Conservation (phyloP, 2,888 invertebrate species). For the Drosophila formosana region DNA sequence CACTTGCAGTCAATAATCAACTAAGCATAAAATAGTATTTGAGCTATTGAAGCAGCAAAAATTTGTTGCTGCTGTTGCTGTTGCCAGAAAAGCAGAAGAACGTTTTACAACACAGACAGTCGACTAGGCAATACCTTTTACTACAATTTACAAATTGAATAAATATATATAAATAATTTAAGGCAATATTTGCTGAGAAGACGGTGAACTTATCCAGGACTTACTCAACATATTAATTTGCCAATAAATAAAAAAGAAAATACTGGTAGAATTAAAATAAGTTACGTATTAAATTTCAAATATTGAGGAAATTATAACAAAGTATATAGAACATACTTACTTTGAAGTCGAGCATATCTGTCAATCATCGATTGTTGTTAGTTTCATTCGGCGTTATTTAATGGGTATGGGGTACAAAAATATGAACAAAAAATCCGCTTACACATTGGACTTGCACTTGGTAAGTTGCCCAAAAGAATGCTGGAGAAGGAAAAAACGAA, state of each 20-base stretch:
- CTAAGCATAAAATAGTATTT: conserved; percentile 80
- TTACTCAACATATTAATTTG: too few species aligned
- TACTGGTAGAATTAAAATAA: too few species aligned
- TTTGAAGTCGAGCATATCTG: not conserved
- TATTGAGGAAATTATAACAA: too few species aligned
- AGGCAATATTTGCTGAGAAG: too few species aligned
- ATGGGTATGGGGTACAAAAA: conserved; percentile 20
- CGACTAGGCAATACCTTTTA: conserved; percentile 7
- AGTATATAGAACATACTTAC: not conserved
- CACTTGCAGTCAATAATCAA: conserved; percentile 79
- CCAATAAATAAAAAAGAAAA: too few species aligned
- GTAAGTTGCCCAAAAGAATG: conserved; percentile 48
- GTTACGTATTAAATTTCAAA: too few species aligned
- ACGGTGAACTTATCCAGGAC: too few species aligned
- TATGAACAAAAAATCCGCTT: conserved; percentile 60
- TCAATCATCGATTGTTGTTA: not conserved
- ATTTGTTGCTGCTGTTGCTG: conserved; percentile 57
- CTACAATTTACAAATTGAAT: not conserved
- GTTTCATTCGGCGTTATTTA: not conserved
- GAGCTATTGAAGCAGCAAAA: conserved; percentile 78
- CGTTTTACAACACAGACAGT: not conserved
- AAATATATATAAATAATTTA: not conserved
- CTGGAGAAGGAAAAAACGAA: conserved; percentile 17
- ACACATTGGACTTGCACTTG: conserved; percentile 53
- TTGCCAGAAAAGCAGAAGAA: conserved; percentile 23